These are phyloP conservation scores for Cosmia trapezina DNA, from an alignment of 2,888 invertebrate genomes.

Conservation along the genomic window DNA sequence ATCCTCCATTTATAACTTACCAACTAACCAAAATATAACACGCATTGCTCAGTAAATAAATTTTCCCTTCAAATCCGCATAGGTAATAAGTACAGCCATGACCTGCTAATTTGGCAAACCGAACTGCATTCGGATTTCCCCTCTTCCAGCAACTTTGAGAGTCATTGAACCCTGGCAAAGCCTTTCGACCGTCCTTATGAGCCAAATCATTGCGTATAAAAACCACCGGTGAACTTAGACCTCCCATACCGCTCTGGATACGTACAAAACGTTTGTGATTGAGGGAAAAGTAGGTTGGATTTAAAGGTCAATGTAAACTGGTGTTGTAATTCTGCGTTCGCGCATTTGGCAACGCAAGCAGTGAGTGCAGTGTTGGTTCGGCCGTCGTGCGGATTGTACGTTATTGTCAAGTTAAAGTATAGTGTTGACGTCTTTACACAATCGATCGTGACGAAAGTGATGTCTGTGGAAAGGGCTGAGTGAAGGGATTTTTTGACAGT, in stretches of 20 bases:
- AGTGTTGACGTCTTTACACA: slow-evolving; percentile 45
- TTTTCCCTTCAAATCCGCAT: slow-evolving; percentile 29
- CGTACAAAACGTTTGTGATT: background rate
- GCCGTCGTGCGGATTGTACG: slow-evolving; percentile 65
- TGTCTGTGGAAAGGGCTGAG: slow-evolving; percentile 53
- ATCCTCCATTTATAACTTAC: background rate
- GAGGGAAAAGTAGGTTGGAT: slow-evolving; percentile 28
- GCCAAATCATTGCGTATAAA: slow-evolving; percentile 56
- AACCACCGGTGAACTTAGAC: slow-evolving; percentile 36
- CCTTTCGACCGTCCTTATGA: slow-evolving; percentile 50
- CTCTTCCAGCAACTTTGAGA: slow-evolving; percentile 27
- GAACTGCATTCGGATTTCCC: slow-evolving; percentile 48
- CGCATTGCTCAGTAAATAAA: background rate
- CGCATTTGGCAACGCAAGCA: slow-evolving; percentile 71
- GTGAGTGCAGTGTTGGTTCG: slow-evolving; percentile 67
- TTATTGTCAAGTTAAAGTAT: slow-evolving; percentile 24
- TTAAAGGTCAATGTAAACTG: slow-evolving; percentile 57
- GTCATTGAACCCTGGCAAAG: slow-evolving; percentile 62
- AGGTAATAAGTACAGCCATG: slow-evolving; percentile 26
- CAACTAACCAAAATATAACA: background rate
- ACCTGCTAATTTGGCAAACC: slow-evolving; percentile 43
- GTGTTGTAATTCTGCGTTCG: slow-evolving; percentile 66
- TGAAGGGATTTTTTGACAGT: slow-evolving; percentile 61
- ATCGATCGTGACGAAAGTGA: slow-evolving; percentile 60
- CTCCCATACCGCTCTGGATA: slow-evolving; percentile 20